A percentile compares a stretch with the other conserved stretches of the same genome.
These are phyloP conservation scores for Geococcyx californianus DNA, from an alignment of 2,113 vertebrate species.

Conservation along the genomic window DNA sequence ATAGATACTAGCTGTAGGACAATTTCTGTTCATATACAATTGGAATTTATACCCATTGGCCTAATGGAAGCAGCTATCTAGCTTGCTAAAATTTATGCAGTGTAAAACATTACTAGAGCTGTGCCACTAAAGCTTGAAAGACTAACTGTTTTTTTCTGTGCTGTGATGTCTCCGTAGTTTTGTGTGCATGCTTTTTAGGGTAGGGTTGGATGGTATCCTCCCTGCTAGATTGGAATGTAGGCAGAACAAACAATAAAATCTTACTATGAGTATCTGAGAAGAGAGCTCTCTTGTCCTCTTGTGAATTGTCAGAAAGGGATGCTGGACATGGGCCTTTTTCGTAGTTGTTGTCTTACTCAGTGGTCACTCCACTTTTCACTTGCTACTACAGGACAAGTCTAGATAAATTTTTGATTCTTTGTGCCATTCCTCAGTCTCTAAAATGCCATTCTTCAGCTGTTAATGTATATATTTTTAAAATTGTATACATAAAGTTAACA, in stretches of 20 bases:
- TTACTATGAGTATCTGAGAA: background rate
- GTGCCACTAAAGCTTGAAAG: background rate
- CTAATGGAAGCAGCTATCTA: background rate
- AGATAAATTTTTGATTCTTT: background rate
- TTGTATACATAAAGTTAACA: background rate
- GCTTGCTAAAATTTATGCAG: background rate
- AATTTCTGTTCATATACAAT: background rate
- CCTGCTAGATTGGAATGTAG: background rate
- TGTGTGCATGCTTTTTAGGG: background rate
- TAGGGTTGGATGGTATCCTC: background rate
- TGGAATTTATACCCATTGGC: background rate
- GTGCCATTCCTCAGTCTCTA: background rate
- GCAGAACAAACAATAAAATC: background rate
- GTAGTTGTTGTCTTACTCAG: background rate
- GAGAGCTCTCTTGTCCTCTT: background rate
- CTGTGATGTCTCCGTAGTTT: background rate
- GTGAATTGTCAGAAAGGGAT: background rate
- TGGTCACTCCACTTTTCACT: background rate
- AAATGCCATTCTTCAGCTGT: background rate
- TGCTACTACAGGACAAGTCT: background rate
- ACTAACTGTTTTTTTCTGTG: background rate
- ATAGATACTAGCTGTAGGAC: background rate
- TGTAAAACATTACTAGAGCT: background rate
- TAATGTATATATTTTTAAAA: background rate
- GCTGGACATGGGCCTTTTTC: fast-evolving